Evolutionary conservation across 2,888 invertebrate genomes (phyloP).

Genomic region (Nemotelus pantherinus): DNA sequence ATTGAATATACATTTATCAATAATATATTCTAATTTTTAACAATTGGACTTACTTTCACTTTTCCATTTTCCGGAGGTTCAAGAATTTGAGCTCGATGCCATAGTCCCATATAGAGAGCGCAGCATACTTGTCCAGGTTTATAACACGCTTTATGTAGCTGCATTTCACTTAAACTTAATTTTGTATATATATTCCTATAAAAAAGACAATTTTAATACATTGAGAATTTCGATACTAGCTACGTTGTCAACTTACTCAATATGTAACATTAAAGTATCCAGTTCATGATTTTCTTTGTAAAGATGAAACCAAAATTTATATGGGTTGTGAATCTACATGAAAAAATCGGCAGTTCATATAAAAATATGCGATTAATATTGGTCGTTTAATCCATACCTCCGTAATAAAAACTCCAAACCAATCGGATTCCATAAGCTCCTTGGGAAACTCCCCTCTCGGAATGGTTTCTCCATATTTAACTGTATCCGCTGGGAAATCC

Average conservation of each 20-base stretch:
- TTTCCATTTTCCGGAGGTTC: constrained; percentile 16
- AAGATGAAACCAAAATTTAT: constrained; percentile 50
- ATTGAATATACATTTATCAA: too few species aligned
- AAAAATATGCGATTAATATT: constrained; percentile 1
- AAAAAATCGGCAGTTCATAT: neutral
- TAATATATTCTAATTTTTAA: too few species aligned
- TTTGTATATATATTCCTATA: constrained; percentile 29
- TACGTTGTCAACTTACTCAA: constrained; percentile 38
- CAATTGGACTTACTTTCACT: constrained; percentile 48
- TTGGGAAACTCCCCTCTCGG: constrained; percentile 37
- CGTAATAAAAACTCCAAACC: constrained; percentile 46
- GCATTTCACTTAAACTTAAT: constrained; percentile 16
- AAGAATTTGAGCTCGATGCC: constrained; percentile 49
- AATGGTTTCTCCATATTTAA: constrained; percentile 42
- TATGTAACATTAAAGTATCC: constrained; percentile 46
- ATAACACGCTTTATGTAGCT: constrained; percentile 21
- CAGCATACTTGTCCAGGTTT: constrained; percentile 46
- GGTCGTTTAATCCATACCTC: constrained; percentile 37
- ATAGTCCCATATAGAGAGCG: constrained; percentile 41
- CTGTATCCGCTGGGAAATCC: constrained; percentile 42
- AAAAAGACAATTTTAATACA: neutral
- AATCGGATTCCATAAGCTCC: constrained; percentile 3
- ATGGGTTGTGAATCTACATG: constrained; percentile 47
- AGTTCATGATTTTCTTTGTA: constrained; percentile 44
- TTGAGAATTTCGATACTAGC: neutral